Evolutionary conservation across 2,797 vertebrate species (phyloP).

Genomic region (Todus mexicanus): DNA sequence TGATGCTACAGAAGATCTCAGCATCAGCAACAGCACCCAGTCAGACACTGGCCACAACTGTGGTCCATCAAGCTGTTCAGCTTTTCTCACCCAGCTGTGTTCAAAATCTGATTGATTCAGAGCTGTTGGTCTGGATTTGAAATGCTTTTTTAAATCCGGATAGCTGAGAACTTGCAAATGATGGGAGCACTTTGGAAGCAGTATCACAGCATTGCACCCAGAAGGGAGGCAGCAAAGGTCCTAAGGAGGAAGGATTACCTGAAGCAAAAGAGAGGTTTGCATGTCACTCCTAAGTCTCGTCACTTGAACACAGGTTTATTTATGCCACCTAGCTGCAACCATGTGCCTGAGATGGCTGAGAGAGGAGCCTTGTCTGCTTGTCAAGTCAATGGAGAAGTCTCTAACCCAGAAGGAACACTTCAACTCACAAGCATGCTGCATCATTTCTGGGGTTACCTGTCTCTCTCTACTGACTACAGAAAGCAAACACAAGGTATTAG

Average conservation of each 20-base stretch:
- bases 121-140: neutral
- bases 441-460: neutral
- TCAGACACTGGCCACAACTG: neutral
- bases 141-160: neutral
- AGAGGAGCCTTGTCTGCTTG: neutral
- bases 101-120: neutral
- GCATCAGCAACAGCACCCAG: neutral
- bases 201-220: neutral
- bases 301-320: neutral
- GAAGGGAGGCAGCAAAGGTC: neutral
- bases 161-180: neutral
- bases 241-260: neutral
- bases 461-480: neutral
- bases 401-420: neutral
- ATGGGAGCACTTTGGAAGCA: neutral
- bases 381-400: neutral
- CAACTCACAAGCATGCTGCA: neutral
- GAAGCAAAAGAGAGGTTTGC: neutral
- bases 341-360: neutral
- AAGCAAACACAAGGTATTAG: neutral
- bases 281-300: neutral
- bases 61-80: neutral
- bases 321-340: neutral
- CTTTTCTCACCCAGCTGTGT: neutral
- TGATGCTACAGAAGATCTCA: neutral